Evolutionary conservation across 2,113 vertebrate species (phyloP).

Genomic region (Phalacrocorax brasilianus): DNA sequence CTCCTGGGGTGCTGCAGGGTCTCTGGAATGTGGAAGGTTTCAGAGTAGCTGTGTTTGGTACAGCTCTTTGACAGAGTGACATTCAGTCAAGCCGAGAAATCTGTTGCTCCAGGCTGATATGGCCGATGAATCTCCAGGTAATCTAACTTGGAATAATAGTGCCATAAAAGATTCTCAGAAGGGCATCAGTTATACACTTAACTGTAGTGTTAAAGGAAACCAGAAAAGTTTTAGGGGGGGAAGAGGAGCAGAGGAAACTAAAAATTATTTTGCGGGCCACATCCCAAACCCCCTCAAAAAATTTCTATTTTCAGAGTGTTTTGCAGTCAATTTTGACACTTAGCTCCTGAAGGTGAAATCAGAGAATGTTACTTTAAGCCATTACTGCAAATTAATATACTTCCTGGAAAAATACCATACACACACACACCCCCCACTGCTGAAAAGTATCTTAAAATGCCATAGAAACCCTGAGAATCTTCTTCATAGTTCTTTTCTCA

Average conservation of each 20-base stretch:
- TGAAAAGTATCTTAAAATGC: not conserved
- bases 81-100: not conserved
- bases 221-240: not conserved
- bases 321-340: not conserved
- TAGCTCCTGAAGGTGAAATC: not conserved
- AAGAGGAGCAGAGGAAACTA: not conserved
- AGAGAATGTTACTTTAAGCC: not conserved
- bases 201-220: not conserved
- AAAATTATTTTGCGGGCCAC: not conserved
- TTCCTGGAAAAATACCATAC: not conserved
- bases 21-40: not conserved
- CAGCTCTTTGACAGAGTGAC: not conserved
- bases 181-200: not conserved
- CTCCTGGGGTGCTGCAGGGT: not conserved
- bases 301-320: not conserved
- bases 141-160: not conserved
- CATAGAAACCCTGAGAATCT: not conserved
- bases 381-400: not conserved
- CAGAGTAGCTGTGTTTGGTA: not conserved
- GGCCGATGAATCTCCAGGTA: not conserved
- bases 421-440: too few relatives aligned
- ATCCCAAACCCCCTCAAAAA: not conserved
- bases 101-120: not conserved
- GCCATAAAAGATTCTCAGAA: not conserved
- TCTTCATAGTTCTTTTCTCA: not conserved